Percentiles rank a stretch among this genome's conserved stretches.
Conservation (phyloP, 2,888 invertebrate genomes). For the Hypercompe scribonia region DNA sequence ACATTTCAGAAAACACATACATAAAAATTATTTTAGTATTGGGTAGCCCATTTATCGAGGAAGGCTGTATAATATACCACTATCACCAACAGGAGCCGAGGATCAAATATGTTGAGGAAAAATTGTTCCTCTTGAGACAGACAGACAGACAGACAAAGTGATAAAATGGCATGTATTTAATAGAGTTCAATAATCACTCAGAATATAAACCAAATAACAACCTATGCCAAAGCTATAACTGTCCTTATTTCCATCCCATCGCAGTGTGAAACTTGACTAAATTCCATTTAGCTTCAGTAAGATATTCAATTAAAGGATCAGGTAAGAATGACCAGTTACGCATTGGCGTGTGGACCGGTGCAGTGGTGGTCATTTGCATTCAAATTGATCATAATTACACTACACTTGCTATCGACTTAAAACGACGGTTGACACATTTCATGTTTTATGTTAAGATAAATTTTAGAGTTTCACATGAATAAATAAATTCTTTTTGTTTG, state of each 20-base stretch:
- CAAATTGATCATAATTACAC: conserved; percentile 49
- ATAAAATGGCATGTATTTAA: not conserved
- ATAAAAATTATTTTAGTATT: too few species aligned
- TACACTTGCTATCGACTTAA: conserved; percentile 28
- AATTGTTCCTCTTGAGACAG: too few species aligned
- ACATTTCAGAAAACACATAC: too few species aligned
- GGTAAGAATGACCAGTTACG: conserved; percentile 31
- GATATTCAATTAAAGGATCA: conserved; percentile 53
- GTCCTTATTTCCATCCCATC: not conserved
- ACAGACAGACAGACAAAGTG: too few species aligned
- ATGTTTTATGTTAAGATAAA: conserved; percentile 34
- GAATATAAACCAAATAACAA: too few species aligned
- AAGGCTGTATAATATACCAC: too few species aligned
- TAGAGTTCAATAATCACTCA: not conserved
- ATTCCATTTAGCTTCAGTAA: conserved; percentile 21
- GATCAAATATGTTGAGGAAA: too few species aligned
- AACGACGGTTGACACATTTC: conserved; percentile 42
- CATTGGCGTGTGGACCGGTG: conserved; percentile 34
- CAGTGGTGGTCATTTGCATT: conserved; percentile 42
- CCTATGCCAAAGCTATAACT: too few species aligned
- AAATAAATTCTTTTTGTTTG: not conserved
- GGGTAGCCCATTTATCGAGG: too few species aligned
- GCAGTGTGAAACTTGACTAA: not conserved
- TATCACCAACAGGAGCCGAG: too few species aligned
- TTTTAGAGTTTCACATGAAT: conserved; percentile 15